Evolutionary conservation across 2,797 vertebrate species (phyloP).

Genomic region (Hoplostethus atlanticus): DNA sequence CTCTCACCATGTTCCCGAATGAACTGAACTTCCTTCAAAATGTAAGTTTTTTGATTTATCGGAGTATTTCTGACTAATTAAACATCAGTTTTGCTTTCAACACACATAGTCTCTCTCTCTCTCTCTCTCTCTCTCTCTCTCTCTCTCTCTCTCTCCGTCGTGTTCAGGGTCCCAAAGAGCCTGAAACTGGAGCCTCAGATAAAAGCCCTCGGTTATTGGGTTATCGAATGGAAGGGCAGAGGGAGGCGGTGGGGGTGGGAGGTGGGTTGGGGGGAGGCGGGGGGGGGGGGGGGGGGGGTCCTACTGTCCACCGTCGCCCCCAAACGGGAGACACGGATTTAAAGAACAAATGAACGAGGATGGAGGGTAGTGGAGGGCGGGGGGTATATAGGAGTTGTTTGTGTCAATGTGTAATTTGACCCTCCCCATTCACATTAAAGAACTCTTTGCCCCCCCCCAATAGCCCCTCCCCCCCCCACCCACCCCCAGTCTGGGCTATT

Average conservation of each 20-base stretch:
- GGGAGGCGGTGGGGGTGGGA: conserved; percentile 8
- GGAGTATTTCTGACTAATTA: no score
- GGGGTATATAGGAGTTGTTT: neutral
- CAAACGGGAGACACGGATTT: conserved; percentile 53
- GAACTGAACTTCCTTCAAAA: no score
- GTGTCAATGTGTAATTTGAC: conserved; percentile 64
- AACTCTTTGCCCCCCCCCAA: conserved; percentile 37
- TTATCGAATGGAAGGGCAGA: conserved; percentile 62
- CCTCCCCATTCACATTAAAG: conserved; percentile 65
- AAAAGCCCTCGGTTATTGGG: conserved; percentile 67
- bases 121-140: neutral
- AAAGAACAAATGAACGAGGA: conserved; percentile 63
- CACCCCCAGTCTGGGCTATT: conserved; percentile 11
- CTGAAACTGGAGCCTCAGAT: conserved; percentile 70
- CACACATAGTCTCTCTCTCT: no score
- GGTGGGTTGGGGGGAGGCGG: neutral
- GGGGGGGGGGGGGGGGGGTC: conserved; percentile 8
- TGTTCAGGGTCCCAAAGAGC: conserved; percentile 31
- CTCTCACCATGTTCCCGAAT: no score
- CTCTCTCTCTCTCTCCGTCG: conserved; percentile 2
- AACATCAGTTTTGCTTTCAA: no score
- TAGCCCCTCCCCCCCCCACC: neutral
- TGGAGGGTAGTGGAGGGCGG: conserved; percentile 5
- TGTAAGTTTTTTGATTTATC: no score
- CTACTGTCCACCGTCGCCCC: conserved; percentile 16